Evolutionary conservation across 2,113 vertebrate genomes (phyloP).

Genomic region (Odocoileus hemionus): DNA sequence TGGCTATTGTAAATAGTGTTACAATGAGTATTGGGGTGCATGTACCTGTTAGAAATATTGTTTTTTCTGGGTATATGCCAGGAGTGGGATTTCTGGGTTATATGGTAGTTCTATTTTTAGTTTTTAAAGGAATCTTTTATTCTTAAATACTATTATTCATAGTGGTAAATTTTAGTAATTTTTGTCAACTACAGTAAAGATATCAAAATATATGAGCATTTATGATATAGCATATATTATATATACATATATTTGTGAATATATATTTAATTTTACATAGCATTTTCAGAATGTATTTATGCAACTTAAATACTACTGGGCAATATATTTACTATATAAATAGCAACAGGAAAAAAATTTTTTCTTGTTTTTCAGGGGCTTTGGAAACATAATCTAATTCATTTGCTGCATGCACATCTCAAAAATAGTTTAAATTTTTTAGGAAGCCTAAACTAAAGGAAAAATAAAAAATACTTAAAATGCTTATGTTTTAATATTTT

Average conservation of each 20-base stretch:
- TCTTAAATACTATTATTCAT: neutral
- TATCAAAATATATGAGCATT: neutral
- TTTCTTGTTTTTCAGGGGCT: neutral
- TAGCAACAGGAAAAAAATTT: neutral
- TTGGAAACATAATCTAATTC: neutral
- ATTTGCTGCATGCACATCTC: neutral
- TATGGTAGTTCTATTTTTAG: neutral
- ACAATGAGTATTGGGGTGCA: neutral
- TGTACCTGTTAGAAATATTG: neutral
- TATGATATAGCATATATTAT: neutral
- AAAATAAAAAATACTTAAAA: neutral
- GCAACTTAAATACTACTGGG: neutral
- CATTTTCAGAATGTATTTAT: neutral
- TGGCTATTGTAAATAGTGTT: neutral
- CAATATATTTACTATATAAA: neutral
- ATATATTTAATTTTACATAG: neutral
- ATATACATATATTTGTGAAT: neutral
- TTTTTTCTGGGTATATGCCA: neutral
- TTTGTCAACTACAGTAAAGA: neutral
- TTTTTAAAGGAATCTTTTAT: neutral
- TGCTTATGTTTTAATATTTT: neutral
- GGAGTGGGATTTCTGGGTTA: neutral
- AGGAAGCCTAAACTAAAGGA: neutral
- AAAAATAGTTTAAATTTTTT: neutral
- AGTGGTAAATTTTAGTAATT: neutral